Percentiles rank a stretch among this genome's conserved stretches.
Evolutionary conservation across 2,888 invertebrate genomes (phyloP).

Genomic region (Nephrotoma guestfalica): DNA sequence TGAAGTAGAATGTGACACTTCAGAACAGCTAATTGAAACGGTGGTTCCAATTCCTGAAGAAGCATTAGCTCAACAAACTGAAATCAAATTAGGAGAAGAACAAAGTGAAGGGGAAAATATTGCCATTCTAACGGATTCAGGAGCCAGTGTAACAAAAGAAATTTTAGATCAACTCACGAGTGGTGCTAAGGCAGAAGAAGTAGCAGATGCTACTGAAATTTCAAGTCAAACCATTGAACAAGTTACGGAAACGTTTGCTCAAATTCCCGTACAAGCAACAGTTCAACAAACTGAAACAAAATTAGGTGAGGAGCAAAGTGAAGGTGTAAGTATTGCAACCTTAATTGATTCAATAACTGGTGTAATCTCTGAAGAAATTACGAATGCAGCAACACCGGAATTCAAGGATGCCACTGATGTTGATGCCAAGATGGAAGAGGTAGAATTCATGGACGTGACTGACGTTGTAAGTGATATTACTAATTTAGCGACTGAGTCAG

Average conservation of each 20-base stretch:
- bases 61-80: not conserved
- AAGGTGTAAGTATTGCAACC: not conserved
- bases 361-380: not conserved
- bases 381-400: not conserved
- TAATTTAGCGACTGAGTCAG: slow-evolving; percentile 10
- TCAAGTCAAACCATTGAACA: not conserved
- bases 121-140: not conserved
- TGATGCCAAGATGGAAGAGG: not conserved
- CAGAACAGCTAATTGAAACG: not conserved
- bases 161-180: not conserved
- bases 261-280: not conserved
- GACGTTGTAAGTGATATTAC: not conserved
- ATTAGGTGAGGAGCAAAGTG: not conserved
- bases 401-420: not conserved
- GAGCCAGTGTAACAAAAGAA: not conserved
- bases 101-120: not conserved
- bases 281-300: not conserved
- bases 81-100: not conserved
- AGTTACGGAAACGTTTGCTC: not conserved
- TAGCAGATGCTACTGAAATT: not conserved
- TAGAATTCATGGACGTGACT: not conserved
- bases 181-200: not conserved
- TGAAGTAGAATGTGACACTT: not conserved
- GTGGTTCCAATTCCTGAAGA: not conserved
- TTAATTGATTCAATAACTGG: not conserved